Evolutionary conservation across 2,888 invertebrate species (phyloP).

Genomic region (Eledona agricola): DNA sequence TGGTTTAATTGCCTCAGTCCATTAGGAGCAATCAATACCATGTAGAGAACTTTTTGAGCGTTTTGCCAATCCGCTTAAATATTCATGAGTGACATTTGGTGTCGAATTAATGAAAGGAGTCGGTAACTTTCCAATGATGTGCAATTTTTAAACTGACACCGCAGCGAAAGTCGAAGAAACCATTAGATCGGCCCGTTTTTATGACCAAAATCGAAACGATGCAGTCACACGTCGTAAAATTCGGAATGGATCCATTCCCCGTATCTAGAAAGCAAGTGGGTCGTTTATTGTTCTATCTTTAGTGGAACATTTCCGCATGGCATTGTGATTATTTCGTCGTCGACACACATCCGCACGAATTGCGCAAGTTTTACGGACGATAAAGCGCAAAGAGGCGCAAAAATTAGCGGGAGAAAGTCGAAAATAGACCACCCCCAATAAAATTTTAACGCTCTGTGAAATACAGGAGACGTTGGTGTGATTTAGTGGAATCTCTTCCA

Average conservation of each 20-base stretch:
- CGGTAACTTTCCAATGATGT: slow-evolving; percentile 25
- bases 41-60: background rate
- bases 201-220: slow-evolving; percentile 1
- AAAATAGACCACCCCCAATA: slow-evolving; percentile 15
- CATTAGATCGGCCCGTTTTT: background rate
- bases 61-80: slow-evolving; percentile 3
- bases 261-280: slow-evolving; percentile 14
- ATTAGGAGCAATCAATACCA: background rate
- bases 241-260: slow-evolving; percentile 5
- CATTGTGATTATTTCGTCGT: slow-evolving; percentile 20
- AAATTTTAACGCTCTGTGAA: slow-evolving; percentile 12
- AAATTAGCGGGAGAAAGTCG: too few relatives aligned
- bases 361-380: slow-evolving; percentile 7
- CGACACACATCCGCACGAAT: slow-evolving; percentile 12
- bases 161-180: slow-evolving; percentile 15
- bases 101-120: background rate
- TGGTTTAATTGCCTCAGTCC: background rate
- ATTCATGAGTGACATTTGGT: slow-evolving; percentile 11
- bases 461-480: slow-evolving; percentile 13
- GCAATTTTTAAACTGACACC: slow-evolving; percentile 5
- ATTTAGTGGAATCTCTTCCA: slow-evolving; percentile 22
- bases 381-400: slow-evolving; percentile 8
- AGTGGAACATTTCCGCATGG: slow-evolving; percentile 14
- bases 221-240: slow-evolving; percentile 6
- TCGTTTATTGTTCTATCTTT: slow-evolving; percentile 13